phyloP scores from a whole-genome alignment of 1,140 invertebrate genomes.

The Campodea augens region DNA sequence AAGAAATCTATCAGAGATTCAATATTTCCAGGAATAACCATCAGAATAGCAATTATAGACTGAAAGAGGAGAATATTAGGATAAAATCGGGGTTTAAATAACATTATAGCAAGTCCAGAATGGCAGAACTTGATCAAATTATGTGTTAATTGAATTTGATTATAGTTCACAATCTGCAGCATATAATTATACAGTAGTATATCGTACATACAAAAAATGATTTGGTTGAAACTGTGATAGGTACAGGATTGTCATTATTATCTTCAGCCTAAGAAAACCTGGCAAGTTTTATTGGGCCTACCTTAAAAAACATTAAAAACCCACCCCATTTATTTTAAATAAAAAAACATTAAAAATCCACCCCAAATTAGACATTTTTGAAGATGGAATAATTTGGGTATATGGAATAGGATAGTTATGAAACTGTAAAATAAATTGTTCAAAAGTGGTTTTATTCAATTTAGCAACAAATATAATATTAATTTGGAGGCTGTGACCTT shows the following conservation, averaged over 20 bases:
- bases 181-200: neutral
- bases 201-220: neutral
- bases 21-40: slow-evolving; percentile 29
- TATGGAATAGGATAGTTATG: neutral
- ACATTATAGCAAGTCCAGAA: neutral
- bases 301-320: no score
- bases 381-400: neutral
- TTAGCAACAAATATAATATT: no score
- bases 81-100: neutral
- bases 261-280: no score
- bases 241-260: no score
- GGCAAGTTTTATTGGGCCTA: no score
- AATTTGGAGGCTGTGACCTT: no score
- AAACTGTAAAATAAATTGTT: no score
- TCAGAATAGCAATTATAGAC: slow-evolving; percentile 23
- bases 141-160: slow-evolving; percentile 26
- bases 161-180: slow-evolving; percentile 2
- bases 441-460: no score
- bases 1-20: slow-evolving; percentile 30
- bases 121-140: slow-evolving; percentile 39
- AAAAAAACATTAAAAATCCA: no score
- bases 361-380: no score
- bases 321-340: no score
- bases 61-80: slow-evolving; percentile 18
- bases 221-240: no score